These are phyloP conservation scores for Calosoma granatense DNA, from an alignment of 1,140 invertebrate species.

Conservation along the genomic window DNA sequence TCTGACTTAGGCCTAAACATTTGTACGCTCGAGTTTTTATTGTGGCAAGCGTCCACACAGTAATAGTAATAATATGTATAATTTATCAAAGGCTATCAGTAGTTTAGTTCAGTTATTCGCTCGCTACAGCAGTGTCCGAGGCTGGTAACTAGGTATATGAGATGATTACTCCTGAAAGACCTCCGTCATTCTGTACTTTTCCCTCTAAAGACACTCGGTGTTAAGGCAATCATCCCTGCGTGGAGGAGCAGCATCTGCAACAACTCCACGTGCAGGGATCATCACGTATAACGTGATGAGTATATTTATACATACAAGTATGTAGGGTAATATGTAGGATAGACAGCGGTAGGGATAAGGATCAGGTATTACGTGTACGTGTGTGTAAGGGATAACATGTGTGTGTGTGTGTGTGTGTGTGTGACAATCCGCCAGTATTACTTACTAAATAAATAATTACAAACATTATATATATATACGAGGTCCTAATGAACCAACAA, in stretches of 20 bases:
- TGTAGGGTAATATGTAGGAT: background rate
- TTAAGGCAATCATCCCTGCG: background rate
- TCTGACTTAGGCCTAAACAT: constrained; percentile 21
- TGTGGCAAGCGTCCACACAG: constrained; percentile 18
- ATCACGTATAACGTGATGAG: background rate
- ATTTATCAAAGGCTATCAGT: constrained; percentile 9
- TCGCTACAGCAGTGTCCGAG: no score
- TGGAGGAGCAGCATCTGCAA: background rate
- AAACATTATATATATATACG: no score
- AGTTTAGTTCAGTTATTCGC: no score
- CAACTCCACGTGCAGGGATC: background rate
- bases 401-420: no score
- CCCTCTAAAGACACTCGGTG: constrained; percentile 1
- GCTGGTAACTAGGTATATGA: constrained; percentile 2
- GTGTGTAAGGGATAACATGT: no score
- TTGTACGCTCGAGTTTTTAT: constrained; percentile 21
- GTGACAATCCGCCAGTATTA: background rate
- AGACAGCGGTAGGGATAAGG: background rate
- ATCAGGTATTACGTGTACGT: background rate
- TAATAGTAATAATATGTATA: constrained; percentile 11
- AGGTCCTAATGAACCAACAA: background rate
- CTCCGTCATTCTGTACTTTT: background rate
- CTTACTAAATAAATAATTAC: constrained; percentile 3
- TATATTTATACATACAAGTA: background rate
- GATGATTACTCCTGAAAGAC: background rate